These are phyloP conservation scores for Xiphophorus hellerii DNA, from an alignment of 2,113 vertebrate genomes.

Conservation along the genomic window DNA sequence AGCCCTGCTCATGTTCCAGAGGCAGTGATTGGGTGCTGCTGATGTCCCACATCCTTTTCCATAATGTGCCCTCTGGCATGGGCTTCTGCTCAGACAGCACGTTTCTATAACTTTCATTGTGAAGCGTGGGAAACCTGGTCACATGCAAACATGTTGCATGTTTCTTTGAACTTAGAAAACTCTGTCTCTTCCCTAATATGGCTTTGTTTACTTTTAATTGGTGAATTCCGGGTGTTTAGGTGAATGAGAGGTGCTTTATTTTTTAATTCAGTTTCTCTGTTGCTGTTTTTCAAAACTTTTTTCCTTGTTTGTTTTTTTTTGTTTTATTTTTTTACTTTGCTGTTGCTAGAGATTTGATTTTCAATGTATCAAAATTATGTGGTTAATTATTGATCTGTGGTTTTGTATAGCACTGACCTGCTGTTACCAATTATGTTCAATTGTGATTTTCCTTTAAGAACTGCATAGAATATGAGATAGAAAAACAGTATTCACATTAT, in stretches of 20 bases:
- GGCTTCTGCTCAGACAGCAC: conserved; percentile 64
- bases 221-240: background rate
- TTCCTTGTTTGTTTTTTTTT: background rate
- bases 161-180: conserved; percentile 53
- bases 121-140: conserved; percentile 4
- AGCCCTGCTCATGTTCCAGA: conserved; percentile 55
- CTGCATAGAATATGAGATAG: no score
- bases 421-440: no score
- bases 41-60: conserved; percentile 50
- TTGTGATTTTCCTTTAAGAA: no score
- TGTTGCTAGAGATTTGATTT: no score
- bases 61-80: conserved; percentile 53
- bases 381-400: no score
- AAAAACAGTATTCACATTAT: no score
- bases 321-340: background rate
- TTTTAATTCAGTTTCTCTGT: background rate
- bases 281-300: background rate
- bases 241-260: conserved; percentile 5
- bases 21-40: conserved; percentile 56
- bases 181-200: conserved; percentile 16
- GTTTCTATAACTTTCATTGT: conserved; percentile 66
- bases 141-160: conserved; percentile 52
- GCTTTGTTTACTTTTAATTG: conserved; percentile 7
- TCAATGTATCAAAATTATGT: no score
- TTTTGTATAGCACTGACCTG: no score